A percentile compares a stretch with the other conserved stretches of the same genome.
These are phyloP conservation scores for Catalaphyllia jardinei DNA, from an alignment of 64 coral and sea anemone genomes.

Conservation along the genomic window DNA sequence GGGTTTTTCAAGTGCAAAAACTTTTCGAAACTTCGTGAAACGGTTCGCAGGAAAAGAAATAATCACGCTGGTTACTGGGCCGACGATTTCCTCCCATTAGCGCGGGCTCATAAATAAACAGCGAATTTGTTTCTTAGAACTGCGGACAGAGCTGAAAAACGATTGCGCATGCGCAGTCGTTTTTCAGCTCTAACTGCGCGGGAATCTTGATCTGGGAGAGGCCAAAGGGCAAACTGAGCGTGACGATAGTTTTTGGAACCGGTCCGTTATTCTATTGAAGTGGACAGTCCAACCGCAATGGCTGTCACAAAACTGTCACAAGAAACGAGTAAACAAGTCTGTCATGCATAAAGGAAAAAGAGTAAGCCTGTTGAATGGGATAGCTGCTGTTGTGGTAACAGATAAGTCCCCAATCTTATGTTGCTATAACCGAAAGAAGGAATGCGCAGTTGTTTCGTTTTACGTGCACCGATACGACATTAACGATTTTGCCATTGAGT, in stretches of 20 bases:
- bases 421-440: conserved; percentile 38
- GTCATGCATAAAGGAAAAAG: conserved; percentile 3
- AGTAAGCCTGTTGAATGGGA: conserved; percentile 36
- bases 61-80: too few species aligned
- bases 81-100: background rate
- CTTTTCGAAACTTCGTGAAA: too few species aligned
- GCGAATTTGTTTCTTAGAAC: conserved; percentile 20
- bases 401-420: conserved; percentile 43
- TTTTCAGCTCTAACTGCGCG: too few species aligned
- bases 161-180: too few species aligned
- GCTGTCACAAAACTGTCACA: conserved; percentile 28
- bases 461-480: conserved; percentile 60
- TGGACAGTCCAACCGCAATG: conserved; percentile 19
- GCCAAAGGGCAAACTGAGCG: too few species aligned
- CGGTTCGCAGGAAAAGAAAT: too few species aligned
- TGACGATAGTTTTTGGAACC: too few species aligned
- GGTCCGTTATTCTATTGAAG: conserved; percentile 47
- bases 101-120: conserved; percentile 35
- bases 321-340: conserved; percentile 40
- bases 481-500: conserved; percentile 52
- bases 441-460: too few species aligned
- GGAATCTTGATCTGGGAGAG: too few species aligned
- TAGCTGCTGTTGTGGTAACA: conserved; percentile 58
- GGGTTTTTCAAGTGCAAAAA: too few species aligned
- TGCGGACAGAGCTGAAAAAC: too few species aligned